Evolutionary conservation across 1,140 invertebrate genomes (phyloP).

Genomic region (Diploscapter pachys): DNA sequence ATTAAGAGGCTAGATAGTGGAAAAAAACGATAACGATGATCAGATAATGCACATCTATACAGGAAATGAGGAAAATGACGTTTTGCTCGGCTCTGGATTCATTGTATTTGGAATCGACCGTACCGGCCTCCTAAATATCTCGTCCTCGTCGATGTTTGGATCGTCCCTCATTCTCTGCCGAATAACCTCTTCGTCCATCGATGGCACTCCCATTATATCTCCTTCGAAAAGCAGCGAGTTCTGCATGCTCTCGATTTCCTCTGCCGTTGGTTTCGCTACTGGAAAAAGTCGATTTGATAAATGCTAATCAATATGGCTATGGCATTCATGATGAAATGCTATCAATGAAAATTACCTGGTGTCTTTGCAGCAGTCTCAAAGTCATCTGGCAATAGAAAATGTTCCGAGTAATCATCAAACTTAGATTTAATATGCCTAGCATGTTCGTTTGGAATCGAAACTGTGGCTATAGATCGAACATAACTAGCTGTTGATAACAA

Average conservation of each 20-base stretch:
- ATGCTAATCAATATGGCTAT: no score
- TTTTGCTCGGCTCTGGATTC: no score
- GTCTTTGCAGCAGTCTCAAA: constrained; percentile 52
- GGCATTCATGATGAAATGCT: no score
- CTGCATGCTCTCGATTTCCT: constrained; percentile 54
- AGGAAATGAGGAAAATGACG: no score
- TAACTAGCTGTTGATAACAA: no score
- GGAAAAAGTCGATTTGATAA: not conserved
- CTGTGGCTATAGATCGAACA: no score
- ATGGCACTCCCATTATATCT: constrained; percentile 52
- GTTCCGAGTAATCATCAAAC: constrained; percentile 40
- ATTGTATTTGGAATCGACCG: not conserved
- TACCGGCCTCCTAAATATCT: constrained; percentile 48
- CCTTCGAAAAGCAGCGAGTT: constrained; percentile 57
- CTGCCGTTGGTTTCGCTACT: constrained; percentile 47
- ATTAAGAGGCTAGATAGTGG: not conserved
- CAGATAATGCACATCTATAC: not conserved
- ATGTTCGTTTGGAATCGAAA: no score
- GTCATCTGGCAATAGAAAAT: constrained; percentile 54
- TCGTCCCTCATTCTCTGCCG: constrained; percentile 21
- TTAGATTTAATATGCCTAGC: not conserved
- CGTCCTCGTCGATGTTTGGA: constrained; percentile 34
- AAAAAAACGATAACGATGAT: not conserved
- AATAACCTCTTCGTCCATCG: constrained; percentile 28
- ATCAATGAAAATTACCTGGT: not conserved